Percentiles rank a stretch among this genome's conserved stretches.
Conservation (phyloP, 2,113 vertebrate species). For the Arizona elegans region DNA sequence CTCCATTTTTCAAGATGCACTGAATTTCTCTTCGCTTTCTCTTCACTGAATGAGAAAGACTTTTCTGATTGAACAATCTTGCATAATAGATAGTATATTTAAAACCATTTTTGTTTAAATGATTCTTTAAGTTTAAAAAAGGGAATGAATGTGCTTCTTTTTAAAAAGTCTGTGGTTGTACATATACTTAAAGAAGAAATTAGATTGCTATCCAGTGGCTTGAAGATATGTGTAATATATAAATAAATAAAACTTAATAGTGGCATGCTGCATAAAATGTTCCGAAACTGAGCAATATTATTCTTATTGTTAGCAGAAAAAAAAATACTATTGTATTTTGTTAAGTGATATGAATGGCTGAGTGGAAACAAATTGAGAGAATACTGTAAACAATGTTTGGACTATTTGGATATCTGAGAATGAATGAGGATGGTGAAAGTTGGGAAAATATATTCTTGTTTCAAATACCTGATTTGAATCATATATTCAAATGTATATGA, state of each 20-base stretch:
- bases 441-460: neutral
- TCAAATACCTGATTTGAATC: neutral
- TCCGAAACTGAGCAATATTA: neutral
- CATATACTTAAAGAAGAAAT: neutral
- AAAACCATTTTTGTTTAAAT: neutral
- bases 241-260: neutral
- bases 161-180: neutral
- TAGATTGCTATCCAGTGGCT: neutral
- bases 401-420: neutral
- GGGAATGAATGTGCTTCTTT: neutral
- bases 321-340: neutral
- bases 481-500: neutral
- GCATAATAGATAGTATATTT: neutral
- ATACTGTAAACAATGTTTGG: neutral
- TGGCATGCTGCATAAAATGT: neutral
- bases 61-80: neutral
- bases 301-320: neutral
- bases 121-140: neutral
- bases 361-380: neutral
- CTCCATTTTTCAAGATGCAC: neutral
- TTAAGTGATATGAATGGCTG: neutral
- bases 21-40: too few relatives aligned
- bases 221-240: neutral
- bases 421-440: neutral
- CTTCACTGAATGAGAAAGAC: neutral